These are phyloP conservation scores for Abramis brama DNA, from an alignment of 2,113 vertebrate species.

Conservation along the genomic window DNA sequence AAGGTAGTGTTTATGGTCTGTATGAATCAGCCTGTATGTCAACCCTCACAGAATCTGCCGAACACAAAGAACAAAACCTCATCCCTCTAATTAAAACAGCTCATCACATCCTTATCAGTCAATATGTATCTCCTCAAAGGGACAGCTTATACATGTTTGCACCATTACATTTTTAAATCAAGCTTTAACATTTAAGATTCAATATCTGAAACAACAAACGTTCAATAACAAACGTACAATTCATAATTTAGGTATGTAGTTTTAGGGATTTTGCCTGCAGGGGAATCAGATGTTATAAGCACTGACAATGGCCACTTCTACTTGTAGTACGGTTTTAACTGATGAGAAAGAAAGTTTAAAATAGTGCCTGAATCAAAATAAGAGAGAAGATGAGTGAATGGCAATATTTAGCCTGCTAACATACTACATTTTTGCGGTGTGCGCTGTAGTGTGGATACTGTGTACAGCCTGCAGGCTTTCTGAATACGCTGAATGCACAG, in stretches of 20 bases:
- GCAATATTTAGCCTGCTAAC: not conserved
- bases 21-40: slow-evolving; percentile 59
- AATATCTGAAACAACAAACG: not conserved
- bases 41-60: slow-evolving; percentile 19
- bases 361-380: not conserved
- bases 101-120: not conserved
- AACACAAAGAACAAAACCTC: not conserved
- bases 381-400: not conserved
- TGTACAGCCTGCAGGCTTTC: not conserved
- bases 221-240: not conserved
- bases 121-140: not conserved
- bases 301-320: not conserved
- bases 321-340: not conserved
- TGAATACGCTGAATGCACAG: too few relatives aligned
- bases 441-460: not conserved
- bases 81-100: not conserved
- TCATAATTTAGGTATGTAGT: not conserved
- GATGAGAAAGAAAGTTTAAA: not conserved
- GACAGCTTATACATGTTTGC: not conserved
- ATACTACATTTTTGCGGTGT: not conserved
- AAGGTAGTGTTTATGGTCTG: slow-evolving; percentile 63
- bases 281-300: not conserved
- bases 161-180: not conserved
- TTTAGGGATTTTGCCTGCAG: not conserved
- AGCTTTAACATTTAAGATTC: not conserved